A percentile compares a stretch with the other conserved stretches of the same genome.
These are phyloP conservation scores for Anolis sagrei DNA, from an alignment of 2,113 vertebrate genomes.

Conservation along the genomic window DNA sequence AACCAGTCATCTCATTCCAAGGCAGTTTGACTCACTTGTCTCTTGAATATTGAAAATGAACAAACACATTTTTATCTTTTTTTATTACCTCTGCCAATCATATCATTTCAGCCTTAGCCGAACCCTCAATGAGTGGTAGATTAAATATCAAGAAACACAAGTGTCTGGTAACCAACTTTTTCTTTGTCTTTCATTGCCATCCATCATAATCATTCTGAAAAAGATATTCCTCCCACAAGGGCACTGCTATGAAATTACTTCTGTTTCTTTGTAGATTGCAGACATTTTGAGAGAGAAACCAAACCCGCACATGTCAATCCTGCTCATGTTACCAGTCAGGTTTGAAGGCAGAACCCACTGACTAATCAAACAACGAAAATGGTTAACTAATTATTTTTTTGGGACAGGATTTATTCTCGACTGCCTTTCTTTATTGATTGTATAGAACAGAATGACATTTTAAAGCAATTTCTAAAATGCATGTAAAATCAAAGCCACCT, in stretches of 20 bases:
- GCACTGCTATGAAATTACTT: constrained; percentile 30
- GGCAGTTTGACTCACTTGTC: constrained; percentile 10
- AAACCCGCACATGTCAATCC: neutral
- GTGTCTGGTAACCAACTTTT: neutral
- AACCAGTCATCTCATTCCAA: constrained; percentile 7
- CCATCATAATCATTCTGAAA: constrained; percentile 25
- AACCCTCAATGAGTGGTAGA: neutral
- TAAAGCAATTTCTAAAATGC: neutral
- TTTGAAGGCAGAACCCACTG: constrained; percentile 15
- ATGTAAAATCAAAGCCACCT: neutral
- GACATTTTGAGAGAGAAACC: neutral
- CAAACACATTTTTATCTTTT: constrained; percentile 19
- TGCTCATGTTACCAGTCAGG: neutral
- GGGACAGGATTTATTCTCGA: neutral
- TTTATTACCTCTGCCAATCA: constrained; percentile 31
- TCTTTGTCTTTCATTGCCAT: constrained; percentile 24
- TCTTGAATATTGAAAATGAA: constrained; percentile 36
- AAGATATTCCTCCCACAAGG: constrained; percentile 35
- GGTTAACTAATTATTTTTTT: constrained; percentile 29
- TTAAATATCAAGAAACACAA: constrained; percentile 45
- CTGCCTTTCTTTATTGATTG: neutral
- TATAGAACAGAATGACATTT: constrained; percentile 18
- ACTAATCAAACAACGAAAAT: constrained; percentile 9
- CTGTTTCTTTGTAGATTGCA: constrained; percentile 29
- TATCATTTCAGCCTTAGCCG: constrained; percentile 16